Evolutionary conservation across 2,113 vertebrate species (phyloP).

Genomic region (Grammomys surdaster): DNA sequence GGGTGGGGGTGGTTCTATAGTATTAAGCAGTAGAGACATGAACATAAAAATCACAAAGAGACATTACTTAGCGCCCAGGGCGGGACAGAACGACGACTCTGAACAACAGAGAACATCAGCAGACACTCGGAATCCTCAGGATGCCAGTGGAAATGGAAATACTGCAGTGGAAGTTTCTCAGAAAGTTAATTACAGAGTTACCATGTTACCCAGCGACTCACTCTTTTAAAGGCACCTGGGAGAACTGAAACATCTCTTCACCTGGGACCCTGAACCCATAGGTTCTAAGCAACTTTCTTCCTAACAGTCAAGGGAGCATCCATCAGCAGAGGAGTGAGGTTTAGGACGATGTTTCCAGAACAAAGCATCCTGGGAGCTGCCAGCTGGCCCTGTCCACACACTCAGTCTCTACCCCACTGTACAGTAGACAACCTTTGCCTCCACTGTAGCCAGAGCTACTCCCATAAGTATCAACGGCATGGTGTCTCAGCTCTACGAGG

Average conservation of each 20-base stretch:
- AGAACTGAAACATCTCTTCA: not conserved
- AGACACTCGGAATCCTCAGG: not conserved
- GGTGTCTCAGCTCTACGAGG: no score
- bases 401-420: not conserved
- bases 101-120: not conserved
- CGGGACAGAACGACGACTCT: not conserved
- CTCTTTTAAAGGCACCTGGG: not conserved
- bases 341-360: not conserved
- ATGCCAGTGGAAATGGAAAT: not conserved
- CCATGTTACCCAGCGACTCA: not conserved
- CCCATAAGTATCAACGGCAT: not conserved
- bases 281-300: not conserved
- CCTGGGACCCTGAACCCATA: not conserved
- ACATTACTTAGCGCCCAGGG: not conserved
- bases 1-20: no score
- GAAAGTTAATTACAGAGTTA: not conserved
- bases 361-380: no score
- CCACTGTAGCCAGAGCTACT: not conserved
- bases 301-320: not conserved
- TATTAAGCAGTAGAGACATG: not conserved
- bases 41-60: not conserved
- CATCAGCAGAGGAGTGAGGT: no score
- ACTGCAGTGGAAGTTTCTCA: not conserved
- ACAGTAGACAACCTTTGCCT: not conserved
- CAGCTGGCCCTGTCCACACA: not conserved